Evolutionary conservation across 2,797 vertebrate genomes (phyloP).

Genomic region (Gastrophryne carolinensis): DNA sequence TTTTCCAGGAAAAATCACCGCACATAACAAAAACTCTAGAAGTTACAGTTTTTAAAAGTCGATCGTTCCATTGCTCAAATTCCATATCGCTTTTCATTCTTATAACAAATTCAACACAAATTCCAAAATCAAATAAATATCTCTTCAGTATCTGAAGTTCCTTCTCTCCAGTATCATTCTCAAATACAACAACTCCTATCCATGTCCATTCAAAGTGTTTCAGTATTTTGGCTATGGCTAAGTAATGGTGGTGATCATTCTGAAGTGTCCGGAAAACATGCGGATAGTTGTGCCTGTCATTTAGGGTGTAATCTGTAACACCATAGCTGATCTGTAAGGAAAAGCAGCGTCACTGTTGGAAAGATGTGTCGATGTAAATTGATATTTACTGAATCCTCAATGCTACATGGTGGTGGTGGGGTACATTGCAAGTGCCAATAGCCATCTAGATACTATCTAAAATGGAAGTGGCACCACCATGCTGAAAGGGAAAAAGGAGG

Average conservation of each 20-base stretch:
- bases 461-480: no score
- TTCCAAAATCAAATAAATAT: not conserved
- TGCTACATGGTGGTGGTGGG: no score
- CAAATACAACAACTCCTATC: not conserved
- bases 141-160: not conserved
- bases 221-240: not conserved
- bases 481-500: no score
- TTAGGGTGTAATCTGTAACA: not conserved
- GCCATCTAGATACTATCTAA: no score
- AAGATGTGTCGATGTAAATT: no score
- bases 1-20: not conserved
- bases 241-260: not conserved
- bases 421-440: no score
- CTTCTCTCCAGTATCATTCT: constrained; percentile 5
- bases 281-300: not conserved
- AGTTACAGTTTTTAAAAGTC: not conserved
- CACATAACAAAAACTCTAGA: not conserved
- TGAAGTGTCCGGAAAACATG: not conserved
- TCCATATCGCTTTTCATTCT: not conserved
- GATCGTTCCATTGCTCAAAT: not conserved
- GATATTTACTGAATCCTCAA: no score
- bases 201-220: constrained; percentile 13
- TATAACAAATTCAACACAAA: constrained; percentile 3
- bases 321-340: constrained; percentile 6
- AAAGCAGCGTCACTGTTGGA: not conserved